Conservation (phyloP, 2,888 invertebrate species). For the Prosopocoilus inquinatus region DNA sequence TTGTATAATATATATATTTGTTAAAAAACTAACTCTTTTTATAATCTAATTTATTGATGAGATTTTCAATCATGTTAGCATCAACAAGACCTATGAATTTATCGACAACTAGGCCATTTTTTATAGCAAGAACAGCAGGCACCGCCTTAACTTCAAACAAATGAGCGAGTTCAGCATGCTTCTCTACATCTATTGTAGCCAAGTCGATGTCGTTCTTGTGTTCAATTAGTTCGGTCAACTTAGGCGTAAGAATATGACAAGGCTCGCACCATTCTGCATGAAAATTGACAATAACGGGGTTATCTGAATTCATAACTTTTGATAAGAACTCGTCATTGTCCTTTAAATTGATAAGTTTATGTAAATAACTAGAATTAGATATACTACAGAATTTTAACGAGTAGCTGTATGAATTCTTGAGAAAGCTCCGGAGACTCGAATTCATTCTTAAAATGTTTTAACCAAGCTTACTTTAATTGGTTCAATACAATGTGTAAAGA, state of each 20-base stretch:
- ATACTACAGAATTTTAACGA: slow-evolving; percentile 19
- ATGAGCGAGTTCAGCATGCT: slow-evolving; percentile 77
- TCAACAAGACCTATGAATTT: slow-evolving; percentile 87
- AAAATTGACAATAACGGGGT: slow-evolving; percentile 87
- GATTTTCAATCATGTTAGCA: slow-evolving; percentile 73
- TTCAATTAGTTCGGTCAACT: slow-evolving; percentile 73
- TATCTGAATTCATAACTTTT: slow-evolving; percentile 80
- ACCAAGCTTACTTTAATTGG: slow-evolving; percentile 51
- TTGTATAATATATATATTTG: neutral
- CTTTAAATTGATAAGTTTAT: slow-evolving; percentile 57
- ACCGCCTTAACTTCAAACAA: slow-evolving; percentile 82
- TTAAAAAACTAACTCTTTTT: slow-evolving; percentile 27
- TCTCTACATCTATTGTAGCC: slow-evolving; percentile 80
- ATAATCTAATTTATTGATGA: slow-evolving; percentile 63
- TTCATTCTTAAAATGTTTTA: slow-evolving; percentile 40
- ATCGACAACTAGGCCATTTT: slow-evolving; percentile 79
- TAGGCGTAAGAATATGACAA: slow-evolving; percentile 82
- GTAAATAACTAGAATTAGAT: slow-evolving; percentile 30
- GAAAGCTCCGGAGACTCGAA: slow-evolving; percentile 7
- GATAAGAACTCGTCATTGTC: slow-evolving; percentile 75
- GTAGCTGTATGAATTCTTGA: neutral
- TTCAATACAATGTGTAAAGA: slow-evolving; percentile 54
- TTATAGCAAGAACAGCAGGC: slow-evolving; percentile 78
- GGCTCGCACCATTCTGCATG: slow-evolving; percentile 92
- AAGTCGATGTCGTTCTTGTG: slow-evolving; percentile 71